A percentile compares a stretch with the other conserved stretches of the same genome.
phyloP scores from a whole-genome alignment of 2,113 vertebrate species.

The Anolis sagrei region DNA sequence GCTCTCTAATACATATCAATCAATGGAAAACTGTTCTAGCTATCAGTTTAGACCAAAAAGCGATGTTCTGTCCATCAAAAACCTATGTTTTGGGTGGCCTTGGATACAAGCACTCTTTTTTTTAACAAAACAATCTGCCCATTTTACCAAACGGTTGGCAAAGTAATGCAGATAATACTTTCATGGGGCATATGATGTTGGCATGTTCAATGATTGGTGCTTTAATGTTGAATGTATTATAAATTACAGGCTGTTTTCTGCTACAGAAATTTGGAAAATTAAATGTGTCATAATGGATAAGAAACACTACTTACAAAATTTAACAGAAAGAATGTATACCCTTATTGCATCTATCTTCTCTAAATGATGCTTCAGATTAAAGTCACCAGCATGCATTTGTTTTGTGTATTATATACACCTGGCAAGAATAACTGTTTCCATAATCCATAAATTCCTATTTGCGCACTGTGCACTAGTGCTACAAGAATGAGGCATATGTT shows the following conservation, averaged over 20 bases:
- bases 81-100: too few species aligned
- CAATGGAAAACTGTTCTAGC: too few species aligned
- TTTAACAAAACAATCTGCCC: too few species aligned
- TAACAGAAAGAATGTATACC: neutral
- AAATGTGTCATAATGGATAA: slow-evolving; percentile 46
- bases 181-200: too few species aligned
- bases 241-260: slow-evolving; percentile 21
- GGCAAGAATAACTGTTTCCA: slow-evolving; percentile 39
- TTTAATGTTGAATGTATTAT: neutral
- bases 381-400: slow-evolving; percentile 41
- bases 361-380: slow-evolving; percentile 47
- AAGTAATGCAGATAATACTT: too few species aligned
- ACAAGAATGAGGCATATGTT: neutral
- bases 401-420: slow-evolving; percentile 17
- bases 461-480: neutral
- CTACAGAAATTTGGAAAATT: slow-evolving; percentile 50
- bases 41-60: too few species aligned
- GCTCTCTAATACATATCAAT: too few species aligned
- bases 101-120: too few species aligned
- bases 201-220: too few species aligned
- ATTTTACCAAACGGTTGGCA: too few species aligned
- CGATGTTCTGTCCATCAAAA: too few species aligned
- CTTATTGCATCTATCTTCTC: neutral
- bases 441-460: neutral
- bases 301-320: neutral